Percentiles rank a stretch among this genome's conserved stretches.
Conservation (phyloP, 2,888 invertebrate species). For the Prionchulus punctatus region DNA sequence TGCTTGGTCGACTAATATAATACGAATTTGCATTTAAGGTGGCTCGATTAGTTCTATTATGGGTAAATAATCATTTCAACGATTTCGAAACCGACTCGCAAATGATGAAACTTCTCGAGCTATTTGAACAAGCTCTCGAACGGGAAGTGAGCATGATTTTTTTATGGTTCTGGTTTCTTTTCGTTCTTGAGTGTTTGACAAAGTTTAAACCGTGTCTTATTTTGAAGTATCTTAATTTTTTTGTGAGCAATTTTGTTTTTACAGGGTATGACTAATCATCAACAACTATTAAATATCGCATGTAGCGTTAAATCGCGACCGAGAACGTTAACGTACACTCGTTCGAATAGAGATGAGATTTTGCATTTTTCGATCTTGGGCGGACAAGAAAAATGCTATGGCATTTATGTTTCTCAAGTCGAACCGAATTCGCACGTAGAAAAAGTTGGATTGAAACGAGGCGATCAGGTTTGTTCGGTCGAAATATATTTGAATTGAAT, state of each 20-base stretch:
- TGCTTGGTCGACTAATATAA: too few species aligned
- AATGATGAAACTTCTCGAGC: conserved; percentile 90
- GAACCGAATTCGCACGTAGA: conserved; percentile 83
- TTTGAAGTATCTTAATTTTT: too few species aligned
- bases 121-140: conserved; percentile 68
- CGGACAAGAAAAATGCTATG: conserved; percentile 59
- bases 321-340: conserved; percentile 71
- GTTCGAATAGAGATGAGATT: conserved; percentile 74
- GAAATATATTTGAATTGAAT: background rate
- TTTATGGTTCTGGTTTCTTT: background rate
- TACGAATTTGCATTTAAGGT: conserved; percentile 48
- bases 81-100: conserved; percentile 87
- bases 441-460: conserved; percentile 83
- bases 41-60: conserved; percentile 80
- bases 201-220: too few species aligned
- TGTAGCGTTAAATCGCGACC: conserved; percentile 90
- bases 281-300: conserved; percentile 69
- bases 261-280: conserved; percentile 57
- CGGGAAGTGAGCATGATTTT: conserved; percentile 41
- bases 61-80: conserved; percentile 97
- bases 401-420: conserved; percentile 85
- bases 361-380: conserved; percentile 83
- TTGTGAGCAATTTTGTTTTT: conserved; percentile 10
- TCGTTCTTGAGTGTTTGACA: background rate
- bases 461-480: conserved; percentile 53